Evolutionary conservation across 2,888 invertebrate genomes (phyloP).

Genomic region (Chalcis sispes): DNA sequence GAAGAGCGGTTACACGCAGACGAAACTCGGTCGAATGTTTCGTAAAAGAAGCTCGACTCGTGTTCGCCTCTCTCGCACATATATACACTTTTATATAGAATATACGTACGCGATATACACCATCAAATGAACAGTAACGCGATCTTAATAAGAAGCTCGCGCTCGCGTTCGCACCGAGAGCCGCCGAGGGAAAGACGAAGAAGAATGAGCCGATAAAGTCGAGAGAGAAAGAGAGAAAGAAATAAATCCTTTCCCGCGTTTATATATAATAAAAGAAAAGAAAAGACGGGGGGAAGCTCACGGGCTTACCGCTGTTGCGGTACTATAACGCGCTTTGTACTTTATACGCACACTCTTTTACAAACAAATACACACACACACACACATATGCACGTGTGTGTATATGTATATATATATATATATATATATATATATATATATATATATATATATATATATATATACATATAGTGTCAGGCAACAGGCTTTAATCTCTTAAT

Average conservation of each 20-base stretch:
- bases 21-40: conserved; percentile 42
- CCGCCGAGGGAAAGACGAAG: not conserved
- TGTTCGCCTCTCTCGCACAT: conserved; percentile 50
- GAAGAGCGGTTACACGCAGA: not conserved
- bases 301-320: not conserved
- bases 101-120: no score
- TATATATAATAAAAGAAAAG: not conserved
- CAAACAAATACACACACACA: no score
- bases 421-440: no score
- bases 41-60: conserved; percentile 37
- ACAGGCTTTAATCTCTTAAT: conserved; percentile 74
- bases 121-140: conserved; percentile 56
- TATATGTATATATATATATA: conserved; percentile 9
- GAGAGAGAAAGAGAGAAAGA: not conserved
- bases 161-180: not conserved
- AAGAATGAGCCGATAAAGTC: conserved; percentile 5
- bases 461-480: conserved; percentile 69
- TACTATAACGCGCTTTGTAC: no score
- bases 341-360: no score
- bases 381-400: no score
- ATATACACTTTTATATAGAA: no score
- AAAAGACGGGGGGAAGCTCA: not conserved
- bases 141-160: conserved; percentile 62
- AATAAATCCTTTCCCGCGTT: no score
- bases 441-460: no score